Evolutionary conservation across 2,888 invertebrate genomes (phyloP).

Genomic region (Drosophila maculinotata): DNA sequence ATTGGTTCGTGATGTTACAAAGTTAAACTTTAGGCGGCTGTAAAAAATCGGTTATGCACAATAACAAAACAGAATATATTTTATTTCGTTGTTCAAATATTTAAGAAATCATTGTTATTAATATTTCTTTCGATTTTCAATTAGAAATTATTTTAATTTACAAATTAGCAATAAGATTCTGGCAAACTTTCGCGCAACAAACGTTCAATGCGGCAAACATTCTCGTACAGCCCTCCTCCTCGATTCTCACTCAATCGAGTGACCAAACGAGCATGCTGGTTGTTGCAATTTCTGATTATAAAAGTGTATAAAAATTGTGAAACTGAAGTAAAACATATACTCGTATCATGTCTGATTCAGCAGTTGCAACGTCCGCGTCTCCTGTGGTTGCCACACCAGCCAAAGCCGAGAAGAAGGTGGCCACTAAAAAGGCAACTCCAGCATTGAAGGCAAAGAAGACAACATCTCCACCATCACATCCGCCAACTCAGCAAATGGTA

Average conservation of each 20-base stretch:
- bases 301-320: constrained; percentile 11
- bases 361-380: constrained; percentile 42
- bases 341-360: constrained; percentile 54
- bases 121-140: neutral
- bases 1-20: neutral
- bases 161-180: constrained; percentile 7
- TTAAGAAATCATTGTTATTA: neutral
- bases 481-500: constrained; percentile 57
- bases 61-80: neutral
- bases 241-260: constrained; percentile 42
- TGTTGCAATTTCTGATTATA: neutral
- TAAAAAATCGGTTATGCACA: neutral
- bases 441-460: constrained; percentile 35
- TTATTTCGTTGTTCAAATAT: neutral
- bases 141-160: neutral
- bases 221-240: constrained; percentile 20
- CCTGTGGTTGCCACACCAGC: constrained; percentile 41
- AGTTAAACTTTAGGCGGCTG: constrained; percentile 1
- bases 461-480: constrained; percentile 33
- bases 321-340: constrained; percentile 35
- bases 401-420: constrained; percentile 36
- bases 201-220: constrained; percentile 15
- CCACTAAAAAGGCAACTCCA: constrained; percentile 31
- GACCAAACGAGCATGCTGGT: neutral
- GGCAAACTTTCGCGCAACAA: constrained; percentile 8